Percentiles rank a stretch among this genome's conserved stretches.
phyloP scores from a whole-genome alignment of 2,888 invertebrate species.

The Heliconius ethilla region DNA sequence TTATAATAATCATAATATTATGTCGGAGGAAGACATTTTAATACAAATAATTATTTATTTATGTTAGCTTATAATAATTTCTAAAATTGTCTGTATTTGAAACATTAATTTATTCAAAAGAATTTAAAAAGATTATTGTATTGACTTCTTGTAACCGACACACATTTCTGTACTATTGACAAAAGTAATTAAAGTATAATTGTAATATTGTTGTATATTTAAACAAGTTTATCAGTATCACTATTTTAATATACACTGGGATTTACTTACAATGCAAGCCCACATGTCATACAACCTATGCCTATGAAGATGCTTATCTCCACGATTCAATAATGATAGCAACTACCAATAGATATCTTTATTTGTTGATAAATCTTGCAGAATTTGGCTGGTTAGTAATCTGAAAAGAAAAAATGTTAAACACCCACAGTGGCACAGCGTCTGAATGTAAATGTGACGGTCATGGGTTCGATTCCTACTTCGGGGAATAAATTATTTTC shows the following conservation, averaged over 20 bases:
- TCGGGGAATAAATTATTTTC: not conserved
- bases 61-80: too few relatives aligned
- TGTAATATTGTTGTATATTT: not conserved
- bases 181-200: not conserved
- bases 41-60: too few relatives aligned
- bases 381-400: slow-evolving; percentile 84
- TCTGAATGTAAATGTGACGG: not conserved
- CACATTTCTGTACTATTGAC: not conserved
- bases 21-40: too few relatives aligned
- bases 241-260: not conserved
- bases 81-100: too few relatives aligned
- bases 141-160: not conserved
- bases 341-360: slow-evolving; percentile 87
- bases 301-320: not conserved
- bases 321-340: not conserved
- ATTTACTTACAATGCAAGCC: not conserved
- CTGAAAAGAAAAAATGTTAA: slow-evolving; percentile 55
- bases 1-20: too few relatives aligned
- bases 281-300: not conserved
- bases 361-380: slow-evolving; percentile 84
- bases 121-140: not conserved
- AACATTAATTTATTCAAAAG: too few relatives aligned
- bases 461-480: not conserved
- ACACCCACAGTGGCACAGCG: not conserved
- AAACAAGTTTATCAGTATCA: not conserved